These are phyloP conservation scores for Dolichopus griseipennis DNA, from an alignment of 2,888 invertebrate genomes.

Conservation along the genomic window DNA sequence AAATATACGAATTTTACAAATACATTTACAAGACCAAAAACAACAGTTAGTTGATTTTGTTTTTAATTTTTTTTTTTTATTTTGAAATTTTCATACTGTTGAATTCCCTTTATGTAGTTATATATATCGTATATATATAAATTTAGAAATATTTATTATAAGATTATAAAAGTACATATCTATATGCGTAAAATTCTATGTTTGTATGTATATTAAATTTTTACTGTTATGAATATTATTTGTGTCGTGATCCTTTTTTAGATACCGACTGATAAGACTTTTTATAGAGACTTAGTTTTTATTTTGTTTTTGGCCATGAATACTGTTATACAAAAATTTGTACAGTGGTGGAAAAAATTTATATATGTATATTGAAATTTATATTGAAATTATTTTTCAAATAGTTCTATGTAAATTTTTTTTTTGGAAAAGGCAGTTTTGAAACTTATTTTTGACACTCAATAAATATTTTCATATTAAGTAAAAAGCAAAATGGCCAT, in stretches of 20 bases:
- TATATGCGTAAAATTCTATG: neutral
- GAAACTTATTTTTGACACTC: no score
- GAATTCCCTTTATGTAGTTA: neutral
- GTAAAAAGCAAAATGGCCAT: no score
- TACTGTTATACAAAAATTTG: neutral
- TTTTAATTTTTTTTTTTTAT: no score
- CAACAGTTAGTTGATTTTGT: no score
- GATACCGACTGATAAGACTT: constrained; percentile 2
- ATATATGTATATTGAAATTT: no score
- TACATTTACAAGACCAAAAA: no score
- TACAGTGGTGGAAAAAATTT: neutral
- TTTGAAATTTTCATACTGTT: neutral
- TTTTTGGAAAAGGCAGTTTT: no score
- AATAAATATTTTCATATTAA: no score
- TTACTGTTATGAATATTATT: neutral
- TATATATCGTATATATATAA: neutral
- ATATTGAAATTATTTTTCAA: neutral
- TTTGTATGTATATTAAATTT: no score
- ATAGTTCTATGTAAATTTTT: no score
- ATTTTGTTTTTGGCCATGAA: constrained; percentile 3
- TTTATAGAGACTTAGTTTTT: neutral
- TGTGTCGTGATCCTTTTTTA: neutral
- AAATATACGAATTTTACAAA: neutral
- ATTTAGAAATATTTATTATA: neutral
- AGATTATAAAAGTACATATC: neutral